Evolutionary conservation across 2,113 vertebrate genomes (phyloP), one percentile per base, ranked within the genome.

Genomic region (Gila orcuttii): DNA sequence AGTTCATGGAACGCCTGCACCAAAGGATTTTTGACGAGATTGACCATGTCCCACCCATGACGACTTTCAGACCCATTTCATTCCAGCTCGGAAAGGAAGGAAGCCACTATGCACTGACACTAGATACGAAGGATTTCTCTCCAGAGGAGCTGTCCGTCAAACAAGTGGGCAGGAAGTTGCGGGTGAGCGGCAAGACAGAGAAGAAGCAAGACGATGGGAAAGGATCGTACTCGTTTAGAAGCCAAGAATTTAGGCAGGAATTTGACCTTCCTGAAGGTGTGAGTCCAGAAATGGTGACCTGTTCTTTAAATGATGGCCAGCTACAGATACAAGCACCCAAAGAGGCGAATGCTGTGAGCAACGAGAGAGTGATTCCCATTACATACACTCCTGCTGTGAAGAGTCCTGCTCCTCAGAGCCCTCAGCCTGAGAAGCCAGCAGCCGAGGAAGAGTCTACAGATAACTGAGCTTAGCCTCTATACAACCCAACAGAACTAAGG

Each of bases 181-280:
- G 94, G 85, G 94, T 95, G 78, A 94, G 94, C 28, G 95, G 95
- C 19, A 91, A 85, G 76, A 92, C 92, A 0, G 94, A 95, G 90
- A 94, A 92, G 85, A 95, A 94, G 87, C 90, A 92, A 88, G 94
- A 95, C 1, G 92, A 94, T 6, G 91, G 91, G 17, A 91, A 91
- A 66, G 94, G 94, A 85, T 94, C 91, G 0, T 95, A 86, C 91
- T 94, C 93, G 0, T 94, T 91, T 92, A 86, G 85, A 78, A 90
- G 91, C 62, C 91, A 94, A 83, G 94, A 95, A 93, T 95, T 95
- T 91, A 90, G 92, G 75, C 94, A 95, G 89, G 95, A 95, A 92
- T 90, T 95, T 8, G 85, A 94, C 66, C 93, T 95, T 76, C 95
- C 94, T 0, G 88, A 92, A 0, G 93, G 90, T 10, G 92, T 95